phyloP scores from a whole-genome alignment of 1,140 invertebrate species.

The Hormaphis cornu region DNA sequence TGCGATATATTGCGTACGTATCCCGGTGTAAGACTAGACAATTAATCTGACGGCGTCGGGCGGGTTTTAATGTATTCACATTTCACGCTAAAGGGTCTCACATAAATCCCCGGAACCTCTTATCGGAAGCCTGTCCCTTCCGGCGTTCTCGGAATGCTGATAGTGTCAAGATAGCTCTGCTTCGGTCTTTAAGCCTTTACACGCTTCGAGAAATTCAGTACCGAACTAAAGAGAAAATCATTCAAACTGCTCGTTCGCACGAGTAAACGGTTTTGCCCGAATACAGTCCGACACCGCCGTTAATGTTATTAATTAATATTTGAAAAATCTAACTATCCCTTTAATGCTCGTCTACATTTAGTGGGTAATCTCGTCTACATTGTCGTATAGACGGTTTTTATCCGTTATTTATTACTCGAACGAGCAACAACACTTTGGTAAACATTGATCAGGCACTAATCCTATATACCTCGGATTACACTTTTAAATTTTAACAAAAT shows the following conservation, averaged over 20 bases:
- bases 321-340: not conserved
- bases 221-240: slow-evolving; percentile 20
- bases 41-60: slow-evolving; percentile 24
- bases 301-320: slow-evolving; percentile 7
- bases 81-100: slow-evolving; percentile 23
- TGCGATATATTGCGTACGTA: not conserved
- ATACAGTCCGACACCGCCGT: not conserved
- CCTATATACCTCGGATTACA: no score
- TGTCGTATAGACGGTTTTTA: no score
- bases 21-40: slow-evolving; percentile 16
- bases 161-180: slow-evolving; percentile 32
- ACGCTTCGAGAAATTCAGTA: slow-evolving; percentile 25
- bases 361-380: no score
- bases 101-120: slow-evolving; percentile 30
- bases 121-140: slow-evolving; percentile 29
- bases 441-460: no score
- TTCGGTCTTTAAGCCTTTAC: slow-evolving; percentile 30
- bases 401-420: no score
- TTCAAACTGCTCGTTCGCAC: slow-evolving; percentile 8
- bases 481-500: no score
- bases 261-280: not conserved
- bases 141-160: slow-evolving; percentile 21
- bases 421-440: no score
- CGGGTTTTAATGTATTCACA: slow-evolving; percentile 29
- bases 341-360: no score